Evolutionary conservation across 2,888 invertebrate genomes (phyloP), one percentile per base, ranked within the genome.

Genomic region (Sympetrum striolatum): DNA sequence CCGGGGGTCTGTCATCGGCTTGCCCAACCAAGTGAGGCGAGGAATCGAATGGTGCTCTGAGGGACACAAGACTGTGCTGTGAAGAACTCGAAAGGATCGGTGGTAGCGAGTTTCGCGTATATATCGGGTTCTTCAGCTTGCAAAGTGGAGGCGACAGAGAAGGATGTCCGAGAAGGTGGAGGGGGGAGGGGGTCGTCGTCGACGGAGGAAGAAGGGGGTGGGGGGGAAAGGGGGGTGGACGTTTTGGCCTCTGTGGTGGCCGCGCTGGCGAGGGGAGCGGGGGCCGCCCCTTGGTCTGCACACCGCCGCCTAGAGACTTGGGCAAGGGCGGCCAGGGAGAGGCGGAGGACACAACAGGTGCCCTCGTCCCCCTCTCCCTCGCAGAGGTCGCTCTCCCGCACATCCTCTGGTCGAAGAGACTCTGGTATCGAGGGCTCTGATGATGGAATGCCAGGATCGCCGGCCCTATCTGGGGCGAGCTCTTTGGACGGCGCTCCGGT

Each of bases 271-370:
- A 64, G 64, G 64, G 91, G 64, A 48, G 91, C 39, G 58, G 81
- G 37, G 44, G 90, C 37, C 60, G 90, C 73, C 39, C 81, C 58
- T 25, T 97, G 97, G 97, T 96, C 96, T 91, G 96, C 97, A 44
- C 97, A 97, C 93, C 97, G 97, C 93, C 94, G 96, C 91, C 95
- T 97, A 81, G 97, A 97, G 93, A 96, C 96, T 14, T 97, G 97
- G 97, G 97, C 97, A 2, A 94, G 96, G 91, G 96, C 96, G 90
- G 97, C 97, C 81, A 95, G 96, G 92, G 96, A 97, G 93, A 94
- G 96, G 81, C 95, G 96, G 1, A 94, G 90, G 93, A 93, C 86
- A 93, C 93, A 58, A 92, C 93, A 58, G 93, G 93, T 91, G 92
- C 92, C 90, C 94, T 4, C 94, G 94, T 64, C 94, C 95, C 35